phyloP scores from a whole-genome alignment of 2,797 vertebrate genomes.

The Pempheris klunzingeri region DNA sequence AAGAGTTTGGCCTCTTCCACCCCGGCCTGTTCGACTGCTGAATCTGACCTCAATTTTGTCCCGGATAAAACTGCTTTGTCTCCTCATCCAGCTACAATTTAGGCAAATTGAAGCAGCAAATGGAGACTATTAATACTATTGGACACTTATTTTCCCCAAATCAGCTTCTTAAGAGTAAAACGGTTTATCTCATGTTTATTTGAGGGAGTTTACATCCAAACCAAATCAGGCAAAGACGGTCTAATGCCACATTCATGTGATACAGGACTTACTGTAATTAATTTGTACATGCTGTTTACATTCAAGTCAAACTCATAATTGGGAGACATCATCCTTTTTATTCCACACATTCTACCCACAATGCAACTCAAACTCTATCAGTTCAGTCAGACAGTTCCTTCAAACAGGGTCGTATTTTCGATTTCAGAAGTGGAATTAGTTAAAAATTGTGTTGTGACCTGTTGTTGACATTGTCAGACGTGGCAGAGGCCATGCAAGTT shows the following conservation, averaged over 20 bases:
- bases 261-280: too few species aligned
- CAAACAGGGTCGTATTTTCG: too few species aligned
- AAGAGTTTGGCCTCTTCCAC: constrained; percentile 44
- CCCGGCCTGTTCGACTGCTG: not conserved
- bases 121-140: not conserved
- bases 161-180: not conserved
- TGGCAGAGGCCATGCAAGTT: too few species aligned
- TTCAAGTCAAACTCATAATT: not conserved
- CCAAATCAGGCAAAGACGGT: too few species aligned
- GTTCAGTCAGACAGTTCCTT: too few species aligned
- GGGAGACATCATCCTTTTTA: too few species aligned
- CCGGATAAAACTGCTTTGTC: not conserved
- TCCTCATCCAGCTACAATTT: not conserved
- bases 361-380: too few species aligned
- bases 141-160: too few species aligned
- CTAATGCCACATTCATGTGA: not conserved
- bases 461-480: too few species aligned
- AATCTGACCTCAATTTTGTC: not conserved
- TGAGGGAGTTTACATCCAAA: not conserved
- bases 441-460: too few species aligned
- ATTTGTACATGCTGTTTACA: not conserved
- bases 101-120: not conserved
- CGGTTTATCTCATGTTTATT: not conserved
- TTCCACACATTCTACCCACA: too few species aligned
- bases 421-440: too few species aligned